phyloP scores from a whole-genome alignment of 2,888 invertebrate genomes.

The Philonicus albiceps region DNA sequence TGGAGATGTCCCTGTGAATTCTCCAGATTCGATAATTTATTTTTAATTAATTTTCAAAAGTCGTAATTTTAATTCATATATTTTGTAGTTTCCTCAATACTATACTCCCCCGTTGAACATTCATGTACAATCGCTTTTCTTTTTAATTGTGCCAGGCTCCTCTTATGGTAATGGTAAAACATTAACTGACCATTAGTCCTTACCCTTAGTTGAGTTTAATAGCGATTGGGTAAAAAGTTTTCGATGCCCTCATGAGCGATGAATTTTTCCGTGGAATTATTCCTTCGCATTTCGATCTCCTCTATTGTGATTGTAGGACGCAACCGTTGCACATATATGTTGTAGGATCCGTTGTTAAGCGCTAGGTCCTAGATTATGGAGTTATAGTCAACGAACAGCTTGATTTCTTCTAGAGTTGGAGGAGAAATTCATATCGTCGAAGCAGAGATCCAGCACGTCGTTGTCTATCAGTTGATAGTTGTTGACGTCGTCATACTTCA shows the following conservation, averaged over 20 bases:
- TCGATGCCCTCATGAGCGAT: not conserved
- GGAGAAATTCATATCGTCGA: not conserved
- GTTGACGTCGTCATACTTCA: no score
- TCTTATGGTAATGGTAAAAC: not conserved
- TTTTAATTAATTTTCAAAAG: no score
- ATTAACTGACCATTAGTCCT: not conserved
- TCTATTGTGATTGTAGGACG: not conserved
- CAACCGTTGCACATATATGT: not conserved
- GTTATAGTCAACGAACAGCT: not conserved
- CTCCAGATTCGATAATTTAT: no score
- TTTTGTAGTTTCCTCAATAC: no score
- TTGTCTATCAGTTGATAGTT: no score
- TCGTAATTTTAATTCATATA: no score
- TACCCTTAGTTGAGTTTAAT: not conserved
- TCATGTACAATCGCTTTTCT: not conserved
- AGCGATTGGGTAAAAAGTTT: not conserved
- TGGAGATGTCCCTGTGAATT: no score
- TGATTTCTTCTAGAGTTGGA: not conserved
- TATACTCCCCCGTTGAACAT: no score
- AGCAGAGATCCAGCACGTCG: not conserved
- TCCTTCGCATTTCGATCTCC: not conserved
- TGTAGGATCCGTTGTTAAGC: not conserved
- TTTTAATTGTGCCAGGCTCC: not conserved
- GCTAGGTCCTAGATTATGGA: no score
- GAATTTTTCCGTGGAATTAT: not conserved